Evolutionary conservation across 2,113 vertebrate species (phyloP).

Genomic region (Tichodroma muraria): DNA sequence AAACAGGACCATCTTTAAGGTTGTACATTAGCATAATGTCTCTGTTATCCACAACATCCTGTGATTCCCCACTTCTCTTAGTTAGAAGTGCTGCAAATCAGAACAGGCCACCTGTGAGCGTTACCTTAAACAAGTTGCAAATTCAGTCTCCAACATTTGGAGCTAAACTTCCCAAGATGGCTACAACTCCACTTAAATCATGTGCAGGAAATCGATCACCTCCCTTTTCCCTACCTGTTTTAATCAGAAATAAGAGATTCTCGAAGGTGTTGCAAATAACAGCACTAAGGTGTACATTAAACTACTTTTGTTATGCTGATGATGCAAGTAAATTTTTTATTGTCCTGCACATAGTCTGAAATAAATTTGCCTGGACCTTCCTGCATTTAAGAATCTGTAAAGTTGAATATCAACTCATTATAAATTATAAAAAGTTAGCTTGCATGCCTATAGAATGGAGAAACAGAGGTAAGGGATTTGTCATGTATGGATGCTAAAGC

Average conservation of each 20-base stretch:
- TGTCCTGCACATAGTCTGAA: neutral
- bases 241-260: neutral
- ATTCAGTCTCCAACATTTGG: neutral
- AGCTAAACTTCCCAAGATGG: neutral
- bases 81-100: neutral
- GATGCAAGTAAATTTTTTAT: neutral
- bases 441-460: neutral
- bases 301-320: neutral
- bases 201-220: neutral
- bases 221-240: neutral
- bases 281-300: neutral
- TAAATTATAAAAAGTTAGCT: neutral
- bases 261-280: neutral
- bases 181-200: neutral
- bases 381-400: neutral
- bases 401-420: neutral
- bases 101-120: neutral
- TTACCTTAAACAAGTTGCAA: neutral
- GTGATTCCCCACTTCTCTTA: neutral
- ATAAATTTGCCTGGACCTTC: neutral
- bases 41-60: neutral
- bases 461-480: neutral
- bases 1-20: conserved; percentile 55
- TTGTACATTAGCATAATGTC: neutral
- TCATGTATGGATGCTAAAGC: neutral